phyloP scores from a whole-genome alignment of 2,113 vertebrate species.

The Pungitius pungitius region DNA sequence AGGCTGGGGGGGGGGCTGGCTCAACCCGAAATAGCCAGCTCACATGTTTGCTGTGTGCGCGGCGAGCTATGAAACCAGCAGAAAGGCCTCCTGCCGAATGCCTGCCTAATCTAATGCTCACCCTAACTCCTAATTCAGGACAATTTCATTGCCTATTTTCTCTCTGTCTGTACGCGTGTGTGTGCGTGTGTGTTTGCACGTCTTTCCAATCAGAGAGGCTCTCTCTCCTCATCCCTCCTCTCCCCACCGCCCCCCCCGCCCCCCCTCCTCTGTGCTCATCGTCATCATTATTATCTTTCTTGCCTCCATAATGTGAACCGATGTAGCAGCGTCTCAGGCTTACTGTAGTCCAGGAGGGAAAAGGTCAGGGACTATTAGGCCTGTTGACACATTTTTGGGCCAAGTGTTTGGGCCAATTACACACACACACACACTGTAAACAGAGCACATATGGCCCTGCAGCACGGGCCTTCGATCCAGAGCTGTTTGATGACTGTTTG shows the following conservation, averaged over 20 bases:
- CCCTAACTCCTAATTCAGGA: constrained; percentile 25
- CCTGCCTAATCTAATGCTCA: constrained; percentile 65
- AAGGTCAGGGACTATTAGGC: constrained; percentile 36
- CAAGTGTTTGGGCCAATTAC: constrained; percentile 33
- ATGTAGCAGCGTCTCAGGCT: constrained; percentile 27
- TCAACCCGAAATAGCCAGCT: constrained; percentile 72
- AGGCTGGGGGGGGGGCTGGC: constrained; percentile 32
- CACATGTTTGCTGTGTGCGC: constrained; percentile 70
- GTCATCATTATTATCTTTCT: constrained; percentile 24
- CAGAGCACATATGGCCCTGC: constrained; percentile 45
- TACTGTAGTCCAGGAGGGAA: constrained; percentile 17
- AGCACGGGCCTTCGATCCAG: constrained; percentile 45
- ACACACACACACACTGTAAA: constrained; percentile 12
- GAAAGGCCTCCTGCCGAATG: constrained; percentile 54
- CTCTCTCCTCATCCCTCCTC: background rate
- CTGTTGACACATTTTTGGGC: constrained; percentile 26
- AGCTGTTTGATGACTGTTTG: constrained; percentile 39
- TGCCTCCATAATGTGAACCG: constrained; percentile 30
- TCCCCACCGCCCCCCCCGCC: background rate
- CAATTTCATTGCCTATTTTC: constrained; percentile 30
- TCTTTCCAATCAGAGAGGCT: constrained; percentile 14
- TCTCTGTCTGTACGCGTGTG: background rate
- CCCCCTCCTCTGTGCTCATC: constrained; percentile 15
- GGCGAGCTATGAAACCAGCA: constrained; percentile 54
- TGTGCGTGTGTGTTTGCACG: constrained; percentile 6